Evolutionary conservation across 1,140 invertebrate genomes (phyloP).

Genomic region (Cardiocondyla obscurior): DNA sequence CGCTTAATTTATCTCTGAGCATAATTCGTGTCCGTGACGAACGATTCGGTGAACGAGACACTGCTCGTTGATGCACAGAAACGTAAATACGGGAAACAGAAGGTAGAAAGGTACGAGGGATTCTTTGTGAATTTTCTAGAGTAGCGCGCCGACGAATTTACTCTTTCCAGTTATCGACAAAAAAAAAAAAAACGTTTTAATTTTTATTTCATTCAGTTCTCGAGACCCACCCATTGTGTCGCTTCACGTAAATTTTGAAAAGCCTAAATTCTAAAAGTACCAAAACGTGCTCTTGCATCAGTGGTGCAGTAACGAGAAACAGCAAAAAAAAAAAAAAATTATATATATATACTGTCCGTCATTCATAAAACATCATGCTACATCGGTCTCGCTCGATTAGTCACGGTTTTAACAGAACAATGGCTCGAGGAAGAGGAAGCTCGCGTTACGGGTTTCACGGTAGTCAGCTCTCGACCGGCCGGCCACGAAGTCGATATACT

Average conservation of each 20-base stretch:
- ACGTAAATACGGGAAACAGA: not conserved
- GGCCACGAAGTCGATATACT: constrained; percentile 21
- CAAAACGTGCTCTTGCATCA: not conserved
- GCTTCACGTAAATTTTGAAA: not conserved
- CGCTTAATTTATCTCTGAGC: not conserved
- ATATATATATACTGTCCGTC: too few relatives aligned
- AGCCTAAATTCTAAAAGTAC: not conserved
- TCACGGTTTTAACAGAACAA: constrained; percentile 59
- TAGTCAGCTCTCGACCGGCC: constrained; percentile 47
- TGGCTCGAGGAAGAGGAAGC: constrained; percentile 69
- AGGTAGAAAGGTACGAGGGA: not conserved
- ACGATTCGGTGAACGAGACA: not conserved
- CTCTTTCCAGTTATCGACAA: not conserved
- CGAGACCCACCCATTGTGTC: not conserved
- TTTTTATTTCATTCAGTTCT: not conserved
- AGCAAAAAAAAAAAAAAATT: constrained; percentile 9
- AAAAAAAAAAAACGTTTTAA: not conserved
- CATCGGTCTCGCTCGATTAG: constrained; percentile 65
- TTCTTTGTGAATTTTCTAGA: not conserved
- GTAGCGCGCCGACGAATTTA: not conserved
- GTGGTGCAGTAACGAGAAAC: constrained; percentile 8
- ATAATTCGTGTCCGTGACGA: not conserved
- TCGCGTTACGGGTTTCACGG: constrained; percentile 67
- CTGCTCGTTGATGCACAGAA: not conserved
- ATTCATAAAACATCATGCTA: constrained; percentile 54